Conservation (phyloP, 2,797 vertebrate genomes). For the Gymnothorax reevesii region DNA sequence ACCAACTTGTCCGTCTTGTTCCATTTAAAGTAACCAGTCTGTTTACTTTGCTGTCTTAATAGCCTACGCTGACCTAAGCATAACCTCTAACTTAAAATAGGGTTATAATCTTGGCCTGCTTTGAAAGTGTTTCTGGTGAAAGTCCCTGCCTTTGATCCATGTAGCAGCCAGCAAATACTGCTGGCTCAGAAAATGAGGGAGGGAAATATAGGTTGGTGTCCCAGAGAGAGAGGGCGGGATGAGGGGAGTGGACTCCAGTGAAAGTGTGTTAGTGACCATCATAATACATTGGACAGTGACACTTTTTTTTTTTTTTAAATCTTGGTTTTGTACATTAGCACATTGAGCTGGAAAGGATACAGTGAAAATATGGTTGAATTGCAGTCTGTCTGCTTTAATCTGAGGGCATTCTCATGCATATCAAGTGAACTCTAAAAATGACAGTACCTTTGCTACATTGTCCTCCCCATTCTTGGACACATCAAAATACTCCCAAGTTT, state of each 20-base stretch:
- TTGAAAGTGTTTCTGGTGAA: slow-evolving; percentile 31
- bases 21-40: slow-evolving; percentile 14
- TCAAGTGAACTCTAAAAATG: too few species aligned
- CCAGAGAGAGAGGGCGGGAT: not conserved
- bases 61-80: slow-evolving; percentile 32
- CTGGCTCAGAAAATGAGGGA: not conserved
- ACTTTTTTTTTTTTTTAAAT: too few species aligned
- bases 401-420: too few species aligned
- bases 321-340: too few species aligned
- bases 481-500: too few species aligned
- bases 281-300: too few species aligned
- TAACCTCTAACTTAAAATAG: slow-evolving; percentile 57
- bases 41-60: slow-evolving; percentile 47
- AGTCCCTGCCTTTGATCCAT: slow-evolving; percentile 33
- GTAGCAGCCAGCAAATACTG: slow-evolving; percentile 6
- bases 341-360: too few species aligned
- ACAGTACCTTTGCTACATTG: too few species aligned
- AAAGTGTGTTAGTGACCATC: not conserved
- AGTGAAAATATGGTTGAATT: too few species aligned
- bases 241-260: not conserved
- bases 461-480: too few species aligned
- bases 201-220: not conserved
- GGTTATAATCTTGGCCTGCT: slow-evolving; percentile 56
- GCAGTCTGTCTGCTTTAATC: too few species aligned
- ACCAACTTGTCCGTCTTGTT: not conserved